These are phyloP conservation scores for Hemicordylus capensis DNA, from an alignment of 2,113 vertebrate genomes.

Conservation along the genomic window DNA sequence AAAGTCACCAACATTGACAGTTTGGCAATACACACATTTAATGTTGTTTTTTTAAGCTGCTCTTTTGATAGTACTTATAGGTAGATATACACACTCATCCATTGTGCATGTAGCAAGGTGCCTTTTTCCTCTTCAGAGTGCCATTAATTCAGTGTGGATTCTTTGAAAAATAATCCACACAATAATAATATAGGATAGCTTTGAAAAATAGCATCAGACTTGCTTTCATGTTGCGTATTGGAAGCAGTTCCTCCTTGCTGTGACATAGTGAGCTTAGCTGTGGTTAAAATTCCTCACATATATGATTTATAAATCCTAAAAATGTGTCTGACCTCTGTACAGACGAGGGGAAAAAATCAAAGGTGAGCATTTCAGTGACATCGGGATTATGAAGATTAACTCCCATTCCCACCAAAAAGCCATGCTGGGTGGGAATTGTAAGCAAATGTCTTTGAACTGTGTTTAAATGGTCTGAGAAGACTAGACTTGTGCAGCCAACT, in stretches of 20 bases:
- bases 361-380: conserved; percentile 61
- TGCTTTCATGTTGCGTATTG: conserved; percentile 44
- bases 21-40: neutral
- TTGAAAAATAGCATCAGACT: conserved; percentile 27
- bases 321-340: conserved; percentile 56
- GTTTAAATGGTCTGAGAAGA: conserved; percentile 34
- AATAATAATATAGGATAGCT: conserved; percentile 23
- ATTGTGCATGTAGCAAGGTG: neutral
- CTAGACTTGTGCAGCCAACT: neutral
- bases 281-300: conserved; percentile 56
- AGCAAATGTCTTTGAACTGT: conserved; percentile 43
- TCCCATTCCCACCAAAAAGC: conserved; percentile 57
- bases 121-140: too few relatives aligned
- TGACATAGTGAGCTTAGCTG: conserved; percentile 48
- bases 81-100: neutral
- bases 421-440: conserved; percentile 39
- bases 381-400: conserved; percentile 69
- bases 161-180: too few relatives aligned
- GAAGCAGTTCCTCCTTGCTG: conserved; percentile 8
- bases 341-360: conserved; percentile 48
- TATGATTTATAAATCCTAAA: conserved; percentile 59
- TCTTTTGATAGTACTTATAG: neutral
- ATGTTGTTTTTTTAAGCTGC: too few relatives aligned
- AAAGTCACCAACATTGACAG: neutral
- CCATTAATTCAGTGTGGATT: conserved; percentile 13